These are phyloP conservation scores for Astreopora myriophthalma DNA, from an alignment of 64 coral and sea anemone genomes.

Conservation along the genomic window DNA sequence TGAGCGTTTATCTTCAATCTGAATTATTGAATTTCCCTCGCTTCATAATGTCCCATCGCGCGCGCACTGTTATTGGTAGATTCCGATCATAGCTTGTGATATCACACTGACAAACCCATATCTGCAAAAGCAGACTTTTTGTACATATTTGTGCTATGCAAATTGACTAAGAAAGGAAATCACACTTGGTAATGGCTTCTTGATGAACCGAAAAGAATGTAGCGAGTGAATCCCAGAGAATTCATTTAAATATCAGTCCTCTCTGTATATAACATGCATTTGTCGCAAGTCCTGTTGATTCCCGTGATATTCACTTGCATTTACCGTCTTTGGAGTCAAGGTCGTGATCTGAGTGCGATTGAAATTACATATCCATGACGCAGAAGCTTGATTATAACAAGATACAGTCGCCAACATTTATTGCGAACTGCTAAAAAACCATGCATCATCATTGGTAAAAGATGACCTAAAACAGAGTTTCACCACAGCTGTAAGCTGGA, in stretches of 20 bases:
- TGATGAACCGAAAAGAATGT: not conserved
- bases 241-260: not conserved
- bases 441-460: not conserved
- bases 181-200: not conserved
- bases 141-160: conserved; percentile 1
- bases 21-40: conserved; percentile 49
- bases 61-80: conserved; percentile 10
- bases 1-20: not conserved
- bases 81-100: not conserved
- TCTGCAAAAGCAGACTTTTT: not conserved
- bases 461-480: not conserved
- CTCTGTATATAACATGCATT: too few species aligned
- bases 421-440: too few species aligned
- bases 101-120: not conserved
- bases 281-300: too few species aligned
- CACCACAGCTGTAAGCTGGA: too few species aligned
- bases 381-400: too few species aligned
- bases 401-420: too few species aligned
- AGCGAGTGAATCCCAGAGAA: not conserved
- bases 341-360: too few species aligned
- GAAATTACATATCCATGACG: too few species aligned
- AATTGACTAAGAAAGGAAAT: not conserved
- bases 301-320: not conserved
- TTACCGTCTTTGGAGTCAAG: too few species aligned
- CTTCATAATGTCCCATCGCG: not conserved